Conservation (phyloP, 2,888 invertebrate genomes). For the Tholera decimalis region DNA sequence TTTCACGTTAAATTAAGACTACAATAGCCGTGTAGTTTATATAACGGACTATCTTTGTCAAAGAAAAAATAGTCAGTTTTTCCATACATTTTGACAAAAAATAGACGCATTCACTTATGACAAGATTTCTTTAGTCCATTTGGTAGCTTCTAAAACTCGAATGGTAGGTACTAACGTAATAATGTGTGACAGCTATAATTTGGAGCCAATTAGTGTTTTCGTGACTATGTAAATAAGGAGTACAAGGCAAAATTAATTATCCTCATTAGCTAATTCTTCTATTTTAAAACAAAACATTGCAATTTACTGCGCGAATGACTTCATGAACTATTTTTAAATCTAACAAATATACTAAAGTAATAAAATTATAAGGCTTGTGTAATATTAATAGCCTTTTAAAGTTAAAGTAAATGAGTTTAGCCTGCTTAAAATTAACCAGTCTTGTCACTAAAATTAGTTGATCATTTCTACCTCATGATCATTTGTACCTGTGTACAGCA, state of each 20-base stretch:
- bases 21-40: constrained; percentile 22
- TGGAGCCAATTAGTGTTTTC: constrained; percentile 8
- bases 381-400: too few relatives aligned
- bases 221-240: constrained; percentile 10
- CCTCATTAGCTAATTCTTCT: neutral
- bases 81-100: neutral
- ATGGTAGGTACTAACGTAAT: neutral
- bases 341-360: neutral
- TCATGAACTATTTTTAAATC: neutral
- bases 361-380: too few relatives aligned
- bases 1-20: constrained; percentile 19
- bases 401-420: neutral
- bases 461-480: too few relatives aligned
- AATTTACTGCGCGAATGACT: neutral
- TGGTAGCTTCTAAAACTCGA: neutral
- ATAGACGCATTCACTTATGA: neutral
- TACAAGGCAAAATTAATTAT: constrained; percentile 31
- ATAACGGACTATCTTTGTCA: neutral
- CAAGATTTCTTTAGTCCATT: neutral
- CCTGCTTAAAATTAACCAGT: neutral
- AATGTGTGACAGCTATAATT: constrained; percentile 2
- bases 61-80: constrained; percentile 15
- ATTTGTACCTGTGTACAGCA: too few relatives aligned
- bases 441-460: neutral
- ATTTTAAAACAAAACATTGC: constrained; percentile 3